Evolutionary conservation across 2,888 invertebrate species (phyloP).

Genomic region (Lasioglossum malachurum): DNA sequence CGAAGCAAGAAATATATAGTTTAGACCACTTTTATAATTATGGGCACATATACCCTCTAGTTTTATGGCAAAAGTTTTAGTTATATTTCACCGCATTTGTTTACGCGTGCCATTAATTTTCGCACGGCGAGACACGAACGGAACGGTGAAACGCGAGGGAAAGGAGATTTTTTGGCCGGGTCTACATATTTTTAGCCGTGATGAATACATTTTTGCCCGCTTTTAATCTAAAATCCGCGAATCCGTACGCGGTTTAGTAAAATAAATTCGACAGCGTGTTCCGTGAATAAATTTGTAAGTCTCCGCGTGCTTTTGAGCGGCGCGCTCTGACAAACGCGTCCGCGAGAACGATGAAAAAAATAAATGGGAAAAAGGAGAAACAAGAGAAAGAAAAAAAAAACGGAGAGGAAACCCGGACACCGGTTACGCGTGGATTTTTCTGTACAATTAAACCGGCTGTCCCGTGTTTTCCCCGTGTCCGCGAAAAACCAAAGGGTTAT

Average conservation of each 20-base stretch:
- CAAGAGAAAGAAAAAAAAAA: not conserved
- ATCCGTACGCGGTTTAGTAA: not conserved
- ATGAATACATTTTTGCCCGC: not conserved
- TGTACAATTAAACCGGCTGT: conserved; percentile 3
- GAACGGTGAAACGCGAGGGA: not conserved
- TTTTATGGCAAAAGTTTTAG: not conserved
- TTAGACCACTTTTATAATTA: too few relatives aligned
- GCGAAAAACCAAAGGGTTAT: not conserved
- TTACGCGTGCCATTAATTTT: not conserved
- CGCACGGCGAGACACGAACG: not conserved
- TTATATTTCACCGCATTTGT: not conserved
- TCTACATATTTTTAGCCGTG: not conserved
- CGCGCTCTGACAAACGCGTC: not conserved
- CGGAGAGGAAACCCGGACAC: not conserved
- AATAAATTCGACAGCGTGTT: not conserved
- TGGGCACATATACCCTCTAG: too few relatives aligned
- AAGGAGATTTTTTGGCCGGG: not conserved
- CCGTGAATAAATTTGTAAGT: conserved; percentile 4
- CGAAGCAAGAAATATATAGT: too few relatives aligned
- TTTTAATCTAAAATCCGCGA: not conserved
- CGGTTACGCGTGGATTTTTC: not conserved
- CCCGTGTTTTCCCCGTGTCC: not conserved
- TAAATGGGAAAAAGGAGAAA: not conserved
- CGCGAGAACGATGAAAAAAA: not conserved
- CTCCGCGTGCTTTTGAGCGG: not conserved